Evolutionary conservation across 2,888 invertebrate species (phyloP).

Genomic region (Xestoiulus laeticollis): DNA sequence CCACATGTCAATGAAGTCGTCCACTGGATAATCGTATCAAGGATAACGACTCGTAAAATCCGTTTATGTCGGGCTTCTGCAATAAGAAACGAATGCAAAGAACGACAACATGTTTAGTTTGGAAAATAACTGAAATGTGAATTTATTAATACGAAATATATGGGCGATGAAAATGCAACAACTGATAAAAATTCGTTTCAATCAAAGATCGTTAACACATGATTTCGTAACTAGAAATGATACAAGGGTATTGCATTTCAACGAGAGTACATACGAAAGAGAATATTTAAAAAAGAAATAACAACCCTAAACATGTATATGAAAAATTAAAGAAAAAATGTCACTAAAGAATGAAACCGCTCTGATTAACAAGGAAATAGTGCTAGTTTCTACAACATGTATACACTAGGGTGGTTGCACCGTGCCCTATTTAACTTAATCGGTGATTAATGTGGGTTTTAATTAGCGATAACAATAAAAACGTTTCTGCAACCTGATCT

Average conservation of each 20-base stretch:
- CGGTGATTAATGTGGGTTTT: neutral
- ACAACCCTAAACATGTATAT: neutral
- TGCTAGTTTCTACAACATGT: too few species aligned
- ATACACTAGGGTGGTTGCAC: neutral
- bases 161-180: conserved; percentile 1
- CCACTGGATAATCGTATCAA: too few species aligned
- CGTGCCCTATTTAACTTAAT: neutral
- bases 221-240: neutral
- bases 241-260: neutral
- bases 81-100: neutral
- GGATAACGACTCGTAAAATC: too few species aligned
- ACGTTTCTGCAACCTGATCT: too few species aligned
- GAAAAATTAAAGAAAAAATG: neutral
- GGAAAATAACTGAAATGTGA: conserved; percentile 9
- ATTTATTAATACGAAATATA: conserved; percentile 9
- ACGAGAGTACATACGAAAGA: neutral
- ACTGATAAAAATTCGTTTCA: neutral
- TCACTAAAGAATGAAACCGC: neutral
- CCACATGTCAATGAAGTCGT: too few species aligned
- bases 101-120: neutral
- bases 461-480: neutral
- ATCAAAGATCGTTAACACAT: neutral
- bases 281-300: neutral
- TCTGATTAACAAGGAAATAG: neutral
- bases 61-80: too few species aligned